Evolutionary conservation across 35 echinoderm and acorn worm species (phyloP).

Genomic region (Apostichopus parvimensis): DNA sequence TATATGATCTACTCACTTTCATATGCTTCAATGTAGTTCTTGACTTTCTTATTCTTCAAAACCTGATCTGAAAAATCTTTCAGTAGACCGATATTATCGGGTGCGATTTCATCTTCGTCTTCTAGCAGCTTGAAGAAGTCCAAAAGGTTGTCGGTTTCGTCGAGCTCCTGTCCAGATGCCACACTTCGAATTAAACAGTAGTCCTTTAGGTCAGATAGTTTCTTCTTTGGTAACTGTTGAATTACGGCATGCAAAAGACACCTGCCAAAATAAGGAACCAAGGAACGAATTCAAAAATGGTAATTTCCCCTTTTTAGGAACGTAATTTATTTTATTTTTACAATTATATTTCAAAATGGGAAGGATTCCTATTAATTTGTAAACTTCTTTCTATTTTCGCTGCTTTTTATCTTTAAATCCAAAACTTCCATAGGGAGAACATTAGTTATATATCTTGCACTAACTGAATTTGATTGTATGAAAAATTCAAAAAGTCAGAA

Average conservation of each 20-base stretch:
- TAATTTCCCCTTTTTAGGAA: too few species aligned
- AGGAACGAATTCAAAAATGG: too few species aligned
- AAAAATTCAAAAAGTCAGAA: too few species aligned
- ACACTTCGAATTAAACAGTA: background rate
- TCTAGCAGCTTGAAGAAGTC: constrained; percentile 15
- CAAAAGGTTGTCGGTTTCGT: background rate
- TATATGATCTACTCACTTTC: background rate
- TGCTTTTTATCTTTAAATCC: too few species aligned
- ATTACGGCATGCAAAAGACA: constrained; percentile 1
- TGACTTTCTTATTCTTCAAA: constrained; percentile 17
- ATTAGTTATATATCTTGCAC: too few species aligned
- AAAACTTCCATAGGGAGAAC: too few species aligned
- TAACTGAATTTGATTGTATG: too few species aligned
- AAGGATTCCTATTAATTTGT: too few species aligned
- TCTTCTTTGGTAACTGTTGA: background rate
- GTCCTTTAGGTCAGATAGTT: background rate
- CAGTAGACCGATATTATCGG: constrained; percentile 4
- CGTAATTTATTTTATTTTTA: too few species aligned
- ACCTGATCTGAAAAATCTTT: constrained; percentile 14
- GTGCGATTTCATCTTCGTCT: background rate
- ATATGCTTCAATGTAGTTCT: background rate
- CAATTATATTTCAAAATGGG: too few species aligned
- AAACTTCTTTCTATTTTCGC: too few species aligned
- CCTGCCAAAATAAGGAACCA: background rate
- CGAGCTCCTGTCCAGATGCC: background rate